phyloP scores from a whole-genome alignment of 2,888 invertebrate genomes.

The Philereme vetulata region DNA sequence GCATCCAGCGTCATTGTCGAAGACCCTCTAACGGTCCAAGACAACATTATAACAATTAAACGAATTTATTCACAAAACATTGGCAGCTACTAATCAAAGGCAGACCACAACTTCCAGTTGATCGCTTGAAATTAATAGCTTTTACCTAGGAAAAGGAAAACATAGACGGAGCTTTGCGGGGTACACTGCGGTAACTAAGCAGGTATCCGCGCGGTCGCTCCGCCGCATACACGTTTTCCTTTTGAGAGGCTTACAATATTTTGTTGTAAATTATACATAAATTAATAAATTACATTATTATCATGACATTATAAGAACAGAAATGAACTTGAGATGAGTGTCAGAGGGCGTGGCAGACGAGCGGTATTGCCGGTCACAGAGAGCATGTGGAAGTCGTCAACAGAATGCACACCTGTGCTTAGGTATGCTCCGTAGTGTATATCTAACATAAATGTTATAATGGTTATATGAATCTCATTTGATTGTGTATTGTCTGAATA shows the following conservation, averaged over 20 bases:
- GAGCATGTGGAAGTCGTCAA: conserved; percentile 40
- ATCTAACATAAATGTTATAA: conserved; percentile 32
- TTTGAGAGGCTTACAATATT: conserved; percentile 71
- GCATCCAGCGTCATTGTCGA: conserved; percentile 61
- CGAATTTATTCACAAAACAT: conserved; percentile 64
- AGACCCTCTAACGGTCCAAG: conserved; percentile 64
- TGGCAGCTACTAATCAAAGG: conserved; percentile 59
- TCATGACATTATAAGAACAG: conserved; percentile 37
- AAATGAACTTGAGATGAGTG: conserved; percentile 41
- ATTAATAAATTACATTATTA: conserved; percentile 38
- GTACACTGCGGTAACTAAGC: conserved; percentile 55
- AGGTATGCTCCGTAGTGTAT: conserved; percentile 24
- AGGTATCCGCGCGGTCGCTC: conserved; percentile 72
- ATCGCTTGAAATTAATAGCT: conserved; percentile 64
- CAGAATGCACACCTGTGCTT: conserved; percentile 41
- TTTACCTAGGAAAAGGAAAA: conserved; percentile 69
- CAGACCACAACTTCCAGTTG: conserved; percentile 80
- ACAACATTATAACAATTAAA: conserved; percentile 67
- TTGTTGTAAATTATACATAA: conserved; percentile 51
- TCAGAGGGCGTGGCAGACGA: conserved; percentile 54
- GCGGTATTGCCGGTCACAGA: conserved; percentile 49
- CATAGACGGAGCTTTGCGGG: conserved; percentile 67
- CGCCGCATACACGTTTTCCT: conserved; percentile 64
- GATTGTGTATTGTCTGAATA: conserved; percentile 26
- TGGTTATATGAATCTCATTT: conserved; percentile 25